Evolutionary conservation across 2,113 vertebrate genomes (phyloP).

Genomic region (Fukomys damarensis): DNA sequence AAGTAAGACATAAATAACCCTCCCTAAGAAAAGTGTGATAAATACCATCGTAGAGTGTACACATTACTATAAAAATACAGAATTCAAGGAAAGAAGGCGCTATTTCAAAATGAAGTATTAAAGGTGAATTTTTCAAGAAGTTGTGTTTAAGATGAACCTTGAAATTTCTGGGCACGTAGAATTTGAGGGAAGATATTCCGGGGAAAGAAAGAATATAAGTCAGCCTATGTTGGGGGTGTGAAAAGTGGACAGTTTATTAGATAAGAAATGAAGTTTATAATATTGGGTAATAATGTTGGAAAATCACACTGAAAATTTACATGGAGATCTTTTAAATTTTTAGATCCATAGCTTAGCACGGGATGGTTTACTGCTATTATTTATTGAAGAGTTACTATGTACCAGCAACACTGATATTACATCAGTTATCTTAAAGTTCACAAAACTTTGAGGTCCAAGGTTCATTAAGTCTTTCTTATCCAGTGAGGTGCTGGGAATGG

Average conservation of each 20-base stretch:
- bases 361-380: not conserved
- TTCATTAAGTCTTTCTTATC: not conserved
- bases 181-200: not conserved
- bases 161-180: not conserved
- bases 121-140: not conserved
- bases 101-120: not conserved
- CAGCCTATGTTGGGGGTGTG: not conserved
- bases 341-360: not conserved
- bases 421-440: not conserved
- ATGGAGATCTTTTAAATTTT: not conserved
- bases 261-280: not conserved
- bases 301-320: not conserved
- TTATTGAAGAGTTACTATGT: not conserved
- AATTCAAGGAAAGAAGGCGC: not conserved
- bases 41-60: not conserved
- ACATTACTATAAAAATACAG: not conserved
- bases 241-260: not conserved
- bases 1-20: not conserved
- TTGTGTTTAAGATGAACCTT: not conserved
- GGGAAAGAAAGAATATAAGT: not conserved
- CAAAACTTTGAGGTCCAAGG: not conserved
- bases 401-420: not conserved
- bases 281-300: not conserved
- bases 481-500: not conserved
- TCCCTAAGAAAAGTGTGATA: not conserved